Percentiles rank a stretch among this genome's conserved stretches.
Evolutionary conservation across 2,888 invertebrate genomes (phyloP).

Genomic region (Drosophila yooni): DNA sequence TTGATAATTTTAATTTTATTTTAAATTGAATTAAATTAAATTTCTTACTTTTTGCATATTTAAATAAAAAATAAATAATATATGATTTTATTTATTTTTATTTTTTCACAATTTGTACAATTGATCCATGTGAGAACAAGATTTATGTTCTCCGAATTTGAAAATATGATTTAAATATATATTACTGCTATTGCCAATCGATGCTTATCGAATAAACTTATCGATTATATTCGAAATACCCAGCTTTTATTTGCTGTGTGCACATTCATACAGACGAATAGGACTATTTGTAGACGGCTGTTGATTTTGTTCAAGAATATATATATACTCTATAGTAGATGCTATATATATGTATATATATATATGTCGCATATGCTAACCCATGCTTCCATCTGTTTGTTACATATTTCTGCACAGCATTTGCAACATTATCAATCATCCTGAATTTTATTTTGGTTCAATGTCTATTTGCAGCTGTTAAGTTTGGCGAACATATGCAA

Average conservation of each 20-base stretch:
- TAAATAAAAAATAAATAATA: no score
- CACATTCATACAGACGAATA: background rate
- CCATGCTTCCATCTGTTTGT: background rate
- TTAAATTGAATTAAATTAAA: no score
- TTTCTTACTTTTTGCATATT: no score
- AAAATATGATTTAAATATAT: background rate
- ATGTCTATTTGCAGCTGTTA: background rate
- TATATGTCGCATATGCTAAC: no score
- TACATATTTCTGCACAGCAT: background rate
- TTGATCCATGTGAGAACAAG: background rate
- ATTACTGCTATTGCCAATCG: background rate
- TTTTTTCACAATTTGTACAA: no score
- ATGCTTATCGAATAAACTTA: background rate
- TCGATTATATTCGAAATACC: background rate
- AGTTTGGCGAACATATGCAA: background rate
- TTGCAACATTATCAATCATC: background rate
- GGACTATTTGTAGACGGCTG: background rate
- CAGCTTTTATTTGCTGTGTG: background rate
- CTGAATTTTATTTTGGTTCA: background rate
- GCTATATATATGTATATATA: no score
- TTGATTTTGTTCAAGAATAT: background rate
- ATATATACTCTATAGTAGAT: background rate
- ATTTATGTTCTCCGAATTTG: background rate
- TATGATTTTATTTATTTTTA: no score
- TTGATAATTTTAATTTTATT: no score